phyloP scores from a whole-genome alignment of 2,888 invertebrate species.

The Caenorhabditis macrosperma region DNA sequence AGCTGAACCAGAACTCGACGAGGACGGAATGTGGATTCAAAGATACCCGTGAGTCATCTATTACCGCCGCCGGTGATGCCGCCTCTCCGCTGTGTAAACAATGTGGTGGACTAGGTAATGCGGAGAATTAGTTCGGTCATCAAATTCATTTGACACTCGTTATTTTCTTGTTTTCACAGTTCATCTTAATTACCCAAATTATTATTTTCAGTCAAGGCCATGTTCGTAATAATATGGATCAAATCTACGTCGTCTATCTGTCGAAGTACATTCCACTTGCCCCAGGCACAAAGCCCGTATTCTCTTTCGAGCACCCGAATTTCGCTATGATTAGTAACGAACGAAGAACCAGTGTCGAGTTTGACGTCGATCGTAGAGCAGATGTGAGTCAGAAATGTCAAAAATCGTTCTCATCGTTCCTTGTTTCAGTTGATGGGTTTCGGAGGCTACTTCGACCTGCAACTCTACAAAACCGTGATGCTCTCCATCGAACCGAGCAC shows the following conservation, averaged over 20 bases:
- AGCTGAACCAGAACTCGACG: constrained; percentile 42
- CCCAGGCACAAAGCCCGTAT: constrained; percentile 82
- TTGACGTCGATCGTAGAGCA: constrained; percentile 48
- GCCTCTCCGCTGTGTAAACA: neutral
- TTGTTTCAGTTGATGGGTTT: constrained; percentile 85
- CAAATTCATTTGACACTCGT: neutral
- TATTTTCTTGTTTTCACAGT: neutral
- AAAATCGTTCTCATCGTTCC: neutral
- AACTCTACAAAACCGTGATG: constrained; percentile 88
- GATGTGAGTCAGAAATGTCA: no score
- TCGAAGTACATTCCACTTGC: constrained; percentile 86
- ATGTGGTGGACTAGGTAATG: neutral
- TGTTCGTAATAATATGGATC: constrained; percentile 83
- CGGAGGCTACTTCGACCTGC: constrained; percentile 94
- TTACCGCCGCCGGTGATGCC: neutral
- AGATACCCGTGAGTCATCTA: constrained; percentile 56
- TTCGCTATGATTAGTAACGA: constrained; percentile 80
- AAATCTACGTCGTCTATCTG: constrained; percentile 93
- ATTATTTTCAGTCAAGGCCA: constrained; percentile 41
- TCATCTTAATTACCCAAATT: neutral
- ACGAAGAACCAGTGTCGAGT: constrained; percentile 42
- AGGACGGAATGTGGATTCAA: constrained; percentile 58
- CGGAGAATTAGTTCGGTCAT: neutral
- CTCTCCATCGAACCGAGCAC: constrained; percentile 88
- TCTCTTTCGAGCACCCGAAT: constrained; percentile 94